These are phyloP conservation scores for Oophaga sylvatica DNA, from an alignment of 2,797 vertebrate species.

Conservation along the genomic window DNA sequence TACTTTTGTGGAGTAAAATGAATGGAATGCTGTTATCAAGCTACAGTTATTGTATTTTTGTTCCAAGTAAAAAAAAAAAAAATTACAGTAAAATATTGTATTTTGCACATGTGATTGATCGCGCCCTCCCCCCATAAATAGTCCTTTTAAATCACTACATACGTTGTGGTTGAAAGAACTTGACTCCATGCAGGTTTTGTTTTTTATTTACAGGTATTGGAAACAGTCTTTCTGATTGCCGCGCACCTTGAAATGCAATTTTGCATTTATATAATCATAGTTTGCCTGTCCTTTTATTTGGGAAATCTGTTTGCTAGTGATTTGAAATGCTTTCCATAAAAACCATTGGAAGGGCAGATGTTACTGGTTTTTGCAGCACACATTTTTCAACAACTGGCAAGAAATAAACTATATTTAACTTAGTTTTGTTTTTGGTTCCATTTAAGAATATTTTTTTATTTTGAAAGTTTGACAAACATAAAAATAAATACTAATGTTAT, in stretches of 20 bases:
- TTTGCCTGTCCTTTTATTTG: constrained; percentile 13
- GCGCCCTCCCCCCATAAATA: constrained; percentile 6
- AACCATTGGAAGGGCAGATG: constrained; percentile 24
- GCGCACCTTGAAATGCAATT: constrained; percentile 15
- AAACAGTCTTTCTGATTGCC: not conserved
- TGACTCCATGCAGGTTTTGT: not conserved
- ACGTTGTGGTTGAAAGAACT: not conserved
- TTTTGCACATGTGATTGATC: constrained; percentile 44
- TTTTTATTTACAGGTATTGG: not conserved
- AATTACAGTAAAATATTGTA: constrained; percentile 32
- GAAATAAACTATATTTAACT: constrained; percentile 54
- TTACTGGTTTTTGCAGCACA: constrained; percentile 38
- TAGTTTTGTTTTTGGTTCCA: constrained; percentile 27
- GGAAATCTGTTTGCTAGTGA: constrained; percentile 12
- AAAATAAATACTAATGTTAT: constrained; percentile 38
- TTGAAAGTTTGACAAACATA: constrained; percentile 2
- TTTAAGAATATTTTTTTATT: constrained; percentile 20
- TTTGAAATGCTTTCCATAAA: constrained; percentile 14
- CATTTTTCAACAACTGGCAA: constrained; percentile 49
- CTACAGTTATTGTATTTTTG: constrained; percentile 15
- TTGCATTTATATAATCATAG: constrained; percentile 1
- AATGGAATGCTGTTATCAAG: constrained; percentile 12
- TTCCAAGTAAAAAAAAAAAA: constrained; percentile 23
- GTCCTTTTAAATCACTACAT: constrained; percentile 21
- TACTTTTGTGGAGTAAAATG: constrained; percentile 22